Percentiles rank a stretch among this genome's conserved stretches.
These are phyloP conservation scores for Corbicula japonica DNA, from an alignment of 2,888 invertebrate species.

Conservation along the genomic window DNA sequence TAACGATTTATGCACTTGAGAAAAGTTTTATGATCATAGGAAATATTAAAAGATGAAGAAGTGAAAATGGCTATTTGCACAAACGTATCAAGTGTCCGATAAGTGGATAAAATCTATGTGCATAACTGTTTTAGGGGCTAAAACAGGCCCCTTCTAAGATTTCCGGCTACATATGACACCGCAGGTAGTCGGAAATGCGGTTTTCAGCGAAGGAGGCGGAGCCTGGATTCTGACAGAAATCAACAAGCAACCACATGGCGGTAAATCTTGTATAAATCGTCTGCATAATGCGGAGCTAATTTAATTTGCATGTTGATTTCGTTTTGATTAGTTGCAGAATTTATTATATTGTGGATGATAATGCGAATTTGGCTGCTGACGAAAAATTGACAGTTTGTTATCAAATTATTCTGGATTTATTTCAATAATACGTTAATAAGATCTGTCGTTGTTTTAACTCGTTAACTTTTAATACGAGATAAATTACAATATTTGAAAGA, in stretches of 20 bases:
- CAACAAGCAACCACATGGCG: conserved; percentile 53
- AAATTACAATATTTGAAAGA: too few relatives aligned
- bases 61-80: conserved; percentile 13
- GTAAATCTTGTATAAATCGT: conserved; percentile 58
- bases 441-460: conserved; percentile 17
- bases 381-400: conserved; percentile 58
- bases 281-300: conserved; percentile 56
- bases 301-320: conserved; percentile 70
- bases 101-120: conserved; percentile 31
- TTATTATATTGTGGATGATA: conserved; percentile 45
- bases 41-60: too few relatives aligned
- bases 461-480: too few relatives aligned
- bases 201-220: conserved; percentile 58
- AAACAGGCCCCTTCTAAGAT: conserved; percentile 37
- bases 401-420: conserved; percentile 56
- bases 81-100: conserved; percentile 17
- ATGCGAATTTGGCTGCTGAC: conserved; percentile 17
- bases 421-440: conserved; percentile 37
- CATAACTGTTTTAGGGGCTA: conserved; percentile 12
- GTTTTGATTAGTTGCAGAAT: conserved; percentile 57
- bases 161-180: conserved; percentile 35
- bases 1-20: too few relatives aligned
- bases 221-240: conserved; percentile 29
- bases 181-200: too few relatives aligned
- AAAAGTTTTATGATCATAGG: too few relatives aligned